Evolutionary conservation across 2,113 vertebrate species (phyloP).

Genomic region (Paradoxurus hermaphroditus): DNA sequence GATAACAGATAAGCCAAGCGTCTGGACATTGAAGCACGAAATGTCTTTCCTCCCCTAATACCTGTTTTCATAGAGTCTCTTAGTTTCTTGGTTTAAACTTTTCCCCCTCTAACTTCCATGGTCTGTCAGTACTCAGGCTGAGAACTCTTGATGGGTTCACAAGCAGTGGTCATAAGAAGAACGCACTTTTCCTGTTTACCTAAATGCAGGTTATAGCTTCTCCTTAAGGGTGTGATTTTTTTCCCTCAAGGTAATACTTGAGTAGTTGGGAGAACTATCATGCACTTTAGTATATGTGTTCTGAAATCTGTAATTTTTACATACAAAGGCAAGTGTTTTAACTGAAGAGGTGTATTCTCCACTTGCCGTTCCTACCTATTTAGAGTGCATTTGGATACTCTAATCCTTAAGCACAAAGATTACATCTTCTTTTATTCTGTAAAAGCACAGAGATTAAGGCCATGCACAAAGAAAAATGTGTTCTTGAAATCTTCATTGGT

Average conservation of each 20-base stretch:
- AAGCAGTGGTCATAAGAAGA: neutral
- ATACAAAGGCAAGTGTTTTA: neutral
- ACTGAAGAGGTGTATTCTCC: neutral
- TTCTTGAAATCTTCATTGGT: neutral
- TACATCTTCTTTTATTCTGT: neutral
- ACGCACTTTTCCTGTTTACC: neutral
- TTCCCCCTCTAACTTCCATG: neutral
- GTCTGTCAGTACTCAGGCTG: neutral
- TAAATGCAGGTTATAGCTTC: neutral
- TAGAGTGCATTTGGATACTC: neutral
- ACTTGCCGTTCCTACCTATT: neutral
- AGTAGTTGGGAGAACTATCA: neutral
- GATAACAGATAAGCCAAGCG: slow-evolving; percentile 11
- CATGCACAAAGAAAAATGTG: neutral
- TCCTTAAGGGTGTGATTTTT: neutral
- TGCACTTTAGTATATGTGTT: neutral
- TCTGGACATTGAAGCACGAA: slow-evolving; percentile 28
- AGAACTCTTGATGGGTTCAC: neutral
- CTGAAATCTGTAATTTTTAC: neutral
- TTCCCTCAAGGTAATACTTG: neutral
- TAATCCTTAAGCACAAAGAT: neutral
- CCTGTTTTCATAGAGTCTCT: neutral
- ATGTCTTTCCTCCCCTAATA: neutral
- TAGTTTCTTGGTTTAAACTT: neutral
- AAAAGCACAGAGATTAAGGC: neutral